Evolutionary conservation across 2,888 invertebrate genomes (phyloP), one percentile per base, ranked within the genome.

Genomic region (Timema podura): DNA sequence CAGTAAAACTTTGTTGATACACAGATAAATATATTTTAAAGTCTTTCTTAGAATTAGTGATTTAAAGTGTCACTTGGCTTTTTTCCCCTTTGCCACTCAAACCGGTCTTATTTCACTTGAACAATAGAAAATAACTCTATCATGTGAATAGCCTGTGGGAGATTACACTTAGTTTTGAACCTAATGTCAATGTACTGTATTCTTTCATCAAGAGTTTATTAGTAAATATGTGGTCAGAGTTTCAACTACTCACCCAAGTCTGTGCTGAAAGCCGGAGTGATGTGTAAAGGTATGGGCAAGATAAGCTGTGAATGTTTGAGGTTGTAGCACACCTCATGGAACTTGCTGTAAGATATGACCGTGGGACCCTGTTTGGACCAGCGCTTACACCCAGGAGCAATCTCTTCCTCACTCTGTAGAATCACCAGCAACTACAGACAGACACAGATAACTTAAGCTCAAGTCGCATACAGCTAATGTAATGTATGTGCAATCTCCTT

Each of bases 241-340:
- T 9, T 13, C 51, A 48, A n/a, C 68, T 70, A 75, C 76, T 80
- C 82, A 92, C 92, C 90, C 77, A 95, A 85, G 79, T 96, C 91
- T 11, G 96, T 96, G 67, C 88, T 89, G 83, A 99, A 99, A n/a
- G 95, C 92, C 6, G 98, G 98, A 0, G 98, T 96, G 6, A 96
- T 92, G 78, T 96, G 93, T 70, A 98, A 84, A 1, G 98, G 98
- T 80, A 98, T 94, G 0, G 97, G 96, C 51, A 99, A 84, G 74
- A 95, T 92, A 69, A 98, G 85, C 78, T 97, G 93, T 0, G 95
- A 93, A 77, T 95, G 93, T 74, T 90, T 86, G 71, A 92, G 85
- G 46, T 96, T 95, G 67, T 97, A 84, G 76, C 96, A 96, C 68
- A 96, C 93, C 82, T 96, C 96, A 81, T 98, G 96, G 77, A 92